Evolutionary conservation across 2,797 vertebrate species (phyloP).

Genomic region (Allobates femoralis): DNA sequence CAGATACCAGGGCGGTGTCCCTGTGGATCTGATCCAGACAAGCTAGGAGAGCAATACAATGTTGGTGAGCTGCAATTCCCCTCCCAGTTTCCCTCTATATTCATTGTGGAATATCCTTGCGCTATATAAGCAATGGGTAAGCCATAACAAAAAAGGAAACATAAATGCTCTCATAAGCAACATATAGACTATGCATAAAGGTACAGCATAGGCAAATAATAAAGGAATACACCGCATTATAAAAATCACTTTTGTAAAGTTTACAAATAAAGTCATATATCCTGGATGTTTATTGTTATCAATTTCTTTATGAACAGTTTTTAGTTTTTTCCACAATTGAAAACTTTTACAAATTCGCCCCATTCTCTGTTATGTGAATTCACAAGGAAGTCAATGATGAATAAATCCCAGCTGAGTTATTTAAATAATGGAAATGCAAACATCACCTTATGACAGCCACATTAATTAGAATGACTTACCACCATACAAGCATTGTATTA

Average conservation of each 20-base stretch:
- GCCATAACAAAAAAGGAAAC: not conserved
- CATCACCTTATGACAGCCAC: constrained; percentile 39
- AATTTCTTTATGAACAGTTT: not conserved
- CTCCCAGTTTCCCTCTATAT: too few species aligned
- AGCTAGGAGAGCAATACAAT: too few species aligned
- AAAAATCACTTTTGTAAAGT: not conserved
- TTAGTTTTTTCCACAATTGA: not conserved
- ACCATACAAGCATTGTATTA: constrained; percentile 42
- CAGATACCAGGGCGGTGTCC: too few species aligned
- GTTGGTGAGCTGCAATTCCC: too few species aligned
- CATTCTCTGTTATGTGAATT: constrained; percentile 11
- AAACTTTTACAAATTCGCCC: constrained; percentile 22
- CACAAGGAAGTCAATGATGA: not conserved
- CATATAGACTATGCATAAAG: not conserved
- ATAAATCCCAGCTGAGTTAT: constrained; percentile 19
- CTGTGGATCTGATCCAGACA: too few species aligned
- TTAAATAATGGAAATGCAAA: constrained; percentile 42
- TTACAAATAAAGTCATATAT: not conserved
- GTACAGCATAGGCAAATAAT: not conserved
- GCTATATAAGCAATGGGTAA: too few species aligned
- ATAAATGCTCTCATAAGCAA: not conserved
- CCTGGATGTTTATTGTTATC: not conserved
- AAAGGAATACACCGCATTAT: not conserved
- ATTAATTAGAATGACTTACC: constrained; percentile 46
- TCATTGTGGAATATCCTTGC: not conserved